These are phyloP conservation scores for Epiblema foenella DNA, from an alignment of 2,888 invertebrate species.

Conservation along the genomic window DNA sequence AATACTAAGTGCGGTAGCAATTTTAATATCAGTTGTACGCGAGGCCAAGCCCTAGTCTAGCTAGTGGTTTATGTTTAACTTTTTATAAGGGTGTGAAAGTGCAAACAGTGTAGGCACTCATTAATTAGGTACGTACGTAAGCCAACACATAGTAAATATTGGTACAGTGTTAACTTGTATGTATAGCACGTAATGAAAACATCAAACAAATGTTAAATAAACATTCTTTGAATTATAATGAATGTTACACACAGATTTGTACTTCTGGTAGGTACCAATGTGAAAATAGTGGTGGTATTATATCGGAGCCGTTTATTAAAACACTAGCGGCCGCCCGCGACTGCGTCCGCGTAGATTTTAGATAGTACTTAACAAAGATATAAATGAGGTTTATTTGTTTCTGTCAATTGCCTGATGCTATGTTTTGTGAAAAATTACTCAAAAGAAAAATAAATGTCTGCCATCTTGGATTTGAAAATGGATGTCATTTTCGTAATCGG, in stretches of 20 bases:
- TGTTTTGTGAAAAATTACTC: no score
- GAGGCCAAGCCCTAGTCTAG: constrained; percentile 53
- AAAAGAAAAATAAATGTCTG: no score
- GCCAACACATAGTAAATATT: background rate
- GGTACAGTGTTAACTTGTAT: background rate
- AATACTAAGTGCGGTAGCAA: constrained; percentile 21
- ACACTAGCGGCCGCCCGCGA: no score
- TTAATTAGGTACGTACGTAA: constrained; percentile 3
- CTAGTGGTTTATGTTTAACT: background rate
- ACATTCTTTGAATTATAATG: background rate
- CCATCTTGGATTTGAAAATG: no score
- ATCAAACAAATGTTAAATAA: constrained; percentile 10
- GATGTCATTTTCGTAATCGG: no score
- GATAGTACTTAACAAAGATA: no score
- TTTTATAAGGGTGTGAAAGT: constrained; percentile 37
- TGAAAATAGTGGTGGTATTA: background rate
- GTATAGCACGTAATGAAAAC: background rate
- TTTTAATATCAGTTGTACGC: constrained; percentile 33
- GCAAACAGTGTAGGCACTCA: constrained; percentile 38
- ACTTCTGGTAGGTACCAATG: background rate
- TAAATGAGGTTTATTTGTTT: no score
- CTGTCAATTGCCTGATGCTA: no score
- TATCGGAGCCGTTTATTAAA: no score
- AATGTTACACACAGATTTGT: background rate
- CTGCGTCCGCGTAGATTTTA: no score